Conservation (phyloP, 2,797 vertebrate species). For the Miichthys miiuy region DNA sequence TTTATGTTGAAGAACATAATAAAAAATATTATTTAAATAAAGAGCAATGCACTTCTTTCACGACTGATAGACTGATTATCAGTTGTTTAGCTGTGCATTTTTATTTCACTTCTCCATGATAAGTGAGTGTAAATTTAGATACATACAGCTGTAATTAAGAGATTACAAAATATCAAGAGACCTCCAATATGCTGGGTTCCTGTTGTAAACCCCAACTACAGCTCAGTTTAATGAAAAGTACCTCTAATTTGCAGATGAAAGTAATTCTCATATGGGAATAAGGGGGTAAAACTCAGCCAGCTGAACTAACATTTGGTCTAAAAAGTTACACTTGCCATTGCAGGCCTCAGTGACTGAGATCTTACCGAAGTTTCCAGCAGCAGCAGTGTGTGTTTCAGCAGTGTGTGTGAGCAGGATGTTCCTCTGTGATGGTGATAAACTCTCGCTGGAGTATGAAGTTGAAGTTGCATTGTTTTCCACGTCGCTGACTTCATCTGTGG, state of each 20-base stretch:
- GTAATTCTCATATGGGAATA: no score
- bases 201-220: neutral
- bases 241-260: neutral
- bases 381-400: constrained; percentile 50
- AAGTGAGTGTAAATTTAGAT: no score
- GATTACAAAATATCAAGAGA: neutral
- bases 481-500: constrained; percentile 24
- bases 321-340: constrained; percentile 5
- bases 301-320: neutral
- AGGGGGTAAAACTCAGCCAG: fast-evolving
- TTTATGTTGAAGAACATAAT: no score
- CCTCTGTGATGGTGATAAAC: constrained; percentile 73
- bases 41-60: constrained; percentile 16
- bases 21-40: neutral
- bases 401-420: constrained; percentile 67
- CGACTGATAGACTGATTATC: no score
- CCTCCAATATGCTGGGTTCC: neutral
- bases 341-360: constrained; percentile 48
- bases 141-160: neutral
- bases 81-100: neutral
- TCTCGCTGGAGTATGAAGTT: constrained; percentile 63
- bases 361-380: constrained; percentile 77
- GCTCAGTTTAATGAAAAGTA: neutral
- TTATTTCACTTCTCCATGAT: neutral
- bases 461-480: constrained; percentile 53